Conservation (phyloP, 2,888 invertebrate genomes). For the Tupiocoris notatus region DNA sequence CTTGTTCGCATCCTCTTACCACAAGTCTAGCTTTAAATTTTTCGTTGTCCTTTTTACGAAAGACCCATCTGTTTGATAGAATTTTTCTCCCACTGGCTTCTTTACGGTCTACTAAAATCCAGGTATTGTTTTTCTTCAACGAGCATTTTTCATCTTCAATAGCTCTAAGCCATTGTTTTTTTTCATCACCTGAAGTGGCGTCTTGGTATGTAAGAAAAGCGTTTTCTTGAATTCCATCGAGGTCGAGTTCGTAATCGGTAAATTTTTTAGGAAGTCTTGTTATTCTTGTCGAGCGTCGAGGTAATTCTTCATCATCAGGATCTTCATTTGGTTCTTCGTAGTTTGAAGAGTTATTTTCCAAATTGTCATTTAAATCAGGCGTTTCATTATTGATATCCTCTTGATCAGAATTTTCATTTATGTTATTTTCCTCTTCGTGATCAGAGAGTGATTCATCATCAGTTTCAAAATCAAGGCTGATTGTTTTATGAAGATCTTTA, state of each 20-base stretch:
- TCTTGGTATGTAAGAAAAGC: slow-evolving; percentile 40
- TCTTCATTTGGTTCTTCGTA: no score
- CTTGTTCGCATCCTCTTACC: slow-evolving; percentile 50
- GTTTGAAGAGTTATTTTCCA: not conserved
- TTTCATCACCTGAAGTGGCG: slow-evolving; percentile 34
- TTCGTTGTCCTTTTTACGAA: slow-evolving; percentile 46
- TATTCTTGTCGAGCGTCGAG: not conserved
- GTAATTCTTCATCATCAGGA: not conserved
- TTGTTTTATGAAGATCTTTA: no score
- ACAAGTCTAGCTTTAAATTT: slow-evolving; percentile 50
- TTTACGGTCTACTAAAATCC: slow-evolving; percentile 47
- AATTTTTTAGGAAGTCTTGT: slow-evolving; percentile 13
- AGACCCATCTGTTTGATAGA: slow-evolving; percentile 50
- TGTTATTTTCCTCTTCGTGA: not conserved
- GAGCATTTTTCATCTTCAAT: slow-evolving; percentile 49
- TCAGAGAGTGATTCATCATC: not conserved
- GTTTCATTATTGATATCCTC: no score
- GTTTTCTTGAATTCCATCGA: not conserved
- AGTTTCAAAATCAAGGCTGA: no score
- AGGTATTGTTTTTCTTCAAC: slow-evolving; percentile 48
- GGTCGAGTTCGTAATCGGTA: not conserved
- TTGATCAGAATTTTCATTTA: no score
- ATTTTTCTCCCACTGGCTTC: slow-evolving; percentile 23
- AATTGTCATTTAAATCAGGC: no score
- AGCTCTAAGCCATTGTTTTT: slow-evolving; percentile 43